Conservation (phyloP, 2,888 invertebrate genomes). For the Cabera pusaria region DNA sequence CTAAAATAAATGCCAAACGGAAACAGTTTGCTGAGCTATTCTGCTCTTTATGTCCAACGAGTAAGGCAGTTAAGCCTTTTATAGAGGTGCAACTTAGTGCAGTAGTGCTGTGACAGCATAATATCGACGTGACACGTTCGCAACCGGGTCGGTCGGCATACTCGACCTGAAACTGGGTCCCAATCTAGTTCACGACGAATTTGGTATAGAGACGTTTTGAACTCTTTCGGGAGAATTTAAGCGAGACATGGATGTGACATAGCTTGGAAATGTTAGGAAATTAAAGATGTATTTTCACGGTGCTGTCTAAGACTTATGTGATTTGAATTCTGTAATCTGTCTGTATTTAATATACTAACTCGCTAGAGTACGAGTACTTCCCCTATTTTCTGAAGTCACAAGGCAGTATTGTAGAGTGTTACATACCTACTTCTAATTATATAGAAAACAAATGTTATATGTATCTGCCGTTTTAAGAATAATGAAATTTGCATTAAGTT, state of each 20-base stretch:
- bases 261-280: constrained; percentile 24
- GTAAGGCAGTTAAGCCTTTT: constrained; percentile 36
- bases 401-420: too few species aligned
- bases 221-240: constrained; percentile 35
- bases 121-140: constrained; percentile 53
- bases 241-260: constrained; percentile 29
- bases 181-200: constrained; percentile 46
- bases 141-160: constrained; percentile 67
- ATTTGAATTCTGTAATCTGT: too few species aligned
- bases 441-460: too few species aligned
- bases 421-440: too few species aligned
- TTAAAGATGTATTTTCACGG: constrained; percentile 22
- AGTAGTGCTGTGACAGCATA: constrained; percentile 52
- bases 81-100: constrained; percentile 33
- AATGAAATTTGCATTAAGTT: too few species aligned
- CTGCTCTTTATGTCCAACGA: constrained; percentile 37
- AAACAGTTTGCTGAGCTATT: constrained; percentile 38
- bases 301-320: constrained; percentile 1
- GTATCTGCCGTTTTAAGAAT: too few species aligned
- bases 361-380: too few species aligned
- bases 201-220: constrained; percentile 41
- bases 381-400: too few species aligned
- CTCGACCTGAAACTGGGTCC: constrained; percentile 58
- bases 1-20: constrained; percentile 29
- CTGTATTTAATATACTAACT: too few species aligned